A percentile compares a stretch with the other conserved stretches of the same genome.
Conservation (phyloP, 2,797 vertebrate species). For the Silurus lanzhouensis region DNA sequence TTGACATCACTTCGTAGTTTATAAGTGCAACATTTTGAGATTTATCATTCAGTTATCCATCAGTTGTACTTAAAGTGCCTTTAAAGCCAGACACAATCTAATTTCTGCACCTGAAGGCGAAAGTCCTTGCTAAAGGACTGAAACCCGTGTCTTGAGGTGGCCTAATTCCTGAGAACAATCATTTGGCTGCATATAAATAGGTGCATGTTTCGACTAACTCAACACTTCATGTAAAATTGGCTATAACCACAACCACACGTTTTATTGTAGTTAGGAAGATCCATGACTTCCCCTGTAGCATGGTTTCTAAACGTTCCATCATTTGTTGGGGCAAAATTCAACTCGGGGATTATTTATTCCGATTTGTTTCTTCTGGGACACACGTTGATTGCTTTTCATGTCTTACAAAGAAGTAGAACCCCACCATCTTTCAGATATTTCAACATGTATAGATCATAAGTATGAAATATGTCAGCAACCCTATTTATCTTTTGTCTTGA, state of each 20-base stretch:
- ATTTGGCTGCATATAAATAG: background rate
- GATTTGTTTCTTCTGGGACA: conserved; percentile 15
- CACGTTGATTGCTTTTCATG: conserved; percentile 8
- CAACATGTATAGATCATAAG: background rate
- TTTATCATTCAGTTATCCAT: background rate
- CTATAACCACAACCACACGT: background rate
- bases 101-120: background rate
- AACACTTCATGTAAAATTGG: background rate
- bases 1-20: too few species aligned
- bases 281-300: background rate
- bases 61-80: background rate
- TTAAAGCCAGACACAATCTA: background rate
- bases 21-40: too few species aligned
- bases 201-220: conserved; percentile 11
- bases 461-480: conserved; percentile 26
- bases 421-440: background rate
- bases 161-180: background rate
- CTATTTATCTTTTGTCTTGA: conserved; percentile 31
- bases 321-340: background rate
- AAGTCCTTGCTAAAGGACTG: background rate
- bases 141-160: background rate
- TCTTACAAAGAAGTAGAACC: background rate
- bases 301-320: conserved; percentile 7
- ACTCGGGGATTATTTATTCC: conserved; percentile 8
- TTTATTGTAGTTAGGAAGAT: background rate